A percentile compares a stretch with the other conserved stretches of the same genome.
phyloP scores from a whole-genome alignment of 2,113 vertebrate genomes.

The Misgurnus mizolepis region DNA sequence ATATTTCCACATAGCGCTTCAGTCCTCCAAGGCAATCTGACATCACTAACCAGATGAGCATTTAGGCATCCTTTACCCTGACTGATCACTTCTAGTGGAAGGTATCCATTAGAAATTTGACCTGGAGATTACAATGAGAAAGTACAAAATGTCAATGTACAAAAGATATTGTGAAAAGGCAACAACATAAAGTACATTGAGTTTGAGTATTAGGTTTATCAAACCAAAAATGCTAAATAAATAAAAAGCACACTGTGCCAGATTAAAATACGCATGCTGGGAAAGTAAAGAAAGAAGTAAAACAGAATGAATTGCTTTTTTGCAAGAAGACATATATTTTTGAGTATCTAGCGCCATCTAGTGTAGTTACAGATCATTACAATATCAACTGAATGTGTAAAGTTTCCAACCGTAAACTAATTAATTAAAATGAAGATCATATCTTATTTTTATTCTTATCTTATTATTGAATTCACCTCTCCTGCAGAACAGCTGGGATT shows the following conservation, averaged over 20 bases:
- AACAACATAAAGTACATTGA: background rate
- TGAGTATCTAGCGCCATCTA: slow-evolving; percentile 50
- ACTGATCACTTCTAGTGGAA: slow-evolving; percentile 65
- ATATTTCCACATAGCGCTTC: slow-evolving; percentile 65
- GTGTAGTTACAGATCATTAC: slow-evolving; percentile 15
- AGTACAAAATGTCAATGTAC: background rate
- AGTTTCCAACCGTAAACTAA: background rate
- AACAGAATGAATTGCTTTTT: background rate
- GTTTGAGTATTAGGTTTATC: background rate
- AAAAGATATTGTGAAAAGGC: background rate
- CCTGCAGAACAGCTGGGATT: slow-evolving; percentile 78
- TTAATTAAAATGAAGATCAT: background rate
- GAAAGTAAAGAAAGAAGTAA: background rate
- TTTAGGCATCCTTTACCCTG: slow-evolving; percentile 55
- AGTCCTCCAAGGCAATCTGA: slow-evolving; percentile 69
- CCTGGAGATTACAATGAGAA: slow-evolving; percentile 56
- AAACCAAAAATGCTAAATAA: no score
- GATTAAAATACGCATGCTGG: no score
- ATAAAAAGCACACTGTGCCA: no score
- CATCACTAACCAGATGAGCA: slow-evolving; percentile 51
- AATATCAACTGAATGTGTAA: background rate
- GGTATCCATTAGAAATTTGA: slow-evolving; percentile 62
- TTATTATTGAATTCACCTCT: slow-evolving; percentile 74
- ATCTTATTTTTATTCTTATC: background rate
- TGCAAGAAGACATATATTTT: background rate